phyloP scores from a whole-genome alignment of 2,113 vertebrate species.

The Caretta caretta region DNA sequence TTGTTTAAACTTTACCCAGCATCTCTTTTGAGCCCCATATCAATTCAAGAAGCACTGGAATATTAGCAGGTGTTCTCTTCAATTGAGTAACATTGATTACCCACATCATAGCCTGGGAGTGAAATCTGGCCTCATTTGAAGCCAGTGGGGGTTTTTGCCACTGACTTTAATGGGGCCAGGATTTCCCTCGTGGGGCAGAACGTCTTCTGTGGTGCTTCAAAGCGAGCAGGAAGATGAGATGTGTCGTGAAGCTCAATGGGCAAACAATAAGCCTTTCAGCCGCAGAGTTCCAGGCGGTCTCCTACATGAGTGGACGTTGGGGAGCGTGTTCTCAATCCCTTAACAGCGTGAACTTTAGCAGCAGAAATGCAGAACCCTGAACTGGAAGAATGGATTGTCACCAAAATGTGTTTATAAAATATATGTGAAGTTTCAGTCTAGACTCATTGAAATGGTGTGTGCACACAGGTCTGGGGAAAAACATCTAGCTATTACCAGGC shows the following conservation, averaged over 20 bases:
- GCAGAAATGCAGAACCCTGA: neutral
- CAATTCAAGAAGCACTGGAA: neutral
- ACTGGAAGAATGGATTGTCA: neutral
- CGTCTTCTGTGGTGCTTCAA: neutral
- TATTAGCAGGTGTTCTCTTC: conserved; percentile 36
- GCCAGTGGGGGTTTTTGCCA: conserved; percentile 55
- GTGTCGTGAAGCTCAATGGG: conserved; percentile 62
- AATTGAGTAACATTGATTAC: conserved; percentile 61
- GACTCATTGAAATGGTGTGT: neutral
- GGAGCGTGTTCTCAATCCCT: neutral
- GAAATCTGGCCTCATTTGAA: conserved; percentile 61
- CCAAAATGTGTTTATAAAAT: neutral
- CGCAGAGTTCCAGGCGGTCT: conserved; percentile 44
- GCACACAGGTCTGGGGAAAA: neutral
- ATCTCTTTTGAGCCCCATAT: neutral
- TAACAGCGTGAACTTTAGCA: neutral
- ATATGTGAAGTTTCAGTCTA: neutral
- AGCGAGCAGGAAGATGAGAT: conserved; percentile 68
- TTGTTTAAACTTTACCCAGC: neutral
- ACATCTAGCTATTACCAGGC: neutral
- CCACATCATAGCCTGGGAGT: conserved; percentile 59
- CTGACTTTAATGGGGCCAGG: conserved; percentile 65
- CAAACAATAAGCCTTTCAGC: conserved; percentile 56
- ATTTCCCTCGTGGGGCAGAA: conserved; percentile 70
- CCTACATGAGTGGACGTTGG: conserved; percentile 11